A percentile compares a stretch with the other conserved stretches of the same genome.
Conservation (phyloP, 2,797 vertebrate species). For the Nyctalus aviator region DNA sequence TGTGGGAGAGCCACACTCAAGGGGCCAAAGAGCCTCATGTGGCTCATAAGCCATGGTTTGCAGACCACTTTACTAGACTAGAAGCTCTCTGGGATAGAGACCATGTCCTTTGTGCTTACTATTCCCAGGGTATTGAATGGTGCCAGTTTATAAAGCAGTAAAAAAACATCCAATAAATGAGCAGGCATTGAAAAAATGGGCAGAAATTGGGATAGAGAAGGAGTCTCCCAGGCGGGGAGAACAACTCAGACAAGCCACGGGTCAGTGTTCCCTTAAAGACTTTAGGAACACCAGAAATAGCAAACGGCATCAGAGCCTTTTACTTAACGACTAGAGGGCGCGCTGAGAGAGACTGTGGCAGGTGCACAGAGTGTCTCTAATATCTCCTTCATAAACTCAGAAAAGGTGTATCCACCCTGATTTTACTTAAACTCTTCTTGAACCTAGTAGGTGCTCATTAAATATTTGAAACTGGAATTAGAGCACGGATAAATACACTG, state of each 20-base stretch:
- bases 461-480: constrained; percentile 58
- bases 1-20: no score
- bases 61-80: not conserved
- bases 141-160: not conserved
- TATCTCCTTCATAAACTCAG: not conserved
- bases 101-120: not conserved
- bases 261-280: not conserved
- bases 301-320: not conserved
- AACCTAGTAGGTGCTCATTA: constrained; percentile 79
- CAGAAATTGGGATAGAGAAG: not conserved
- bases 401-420: not conserved
- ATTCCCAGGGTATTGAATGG: not conserved
- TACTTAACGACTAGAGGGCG: not conserved
- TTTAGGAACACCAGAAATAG: not conserved
- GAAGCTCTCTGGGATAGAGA: not conserved
- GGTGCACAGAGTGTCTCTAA: not conserved
- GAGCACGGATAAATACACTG: not conserved
- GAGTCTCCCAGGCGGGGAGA: not conserved
- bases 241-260: not conserved
- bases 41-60: no score
- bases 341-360: not conserved
- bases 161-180: not conserved
- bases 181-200: not conserved
- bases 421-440: constrained; percentile 50
- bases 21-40: no score